Conservation (phyloP, 2,797 vertebrate species). For the Onychomys arenicola region DNA sequence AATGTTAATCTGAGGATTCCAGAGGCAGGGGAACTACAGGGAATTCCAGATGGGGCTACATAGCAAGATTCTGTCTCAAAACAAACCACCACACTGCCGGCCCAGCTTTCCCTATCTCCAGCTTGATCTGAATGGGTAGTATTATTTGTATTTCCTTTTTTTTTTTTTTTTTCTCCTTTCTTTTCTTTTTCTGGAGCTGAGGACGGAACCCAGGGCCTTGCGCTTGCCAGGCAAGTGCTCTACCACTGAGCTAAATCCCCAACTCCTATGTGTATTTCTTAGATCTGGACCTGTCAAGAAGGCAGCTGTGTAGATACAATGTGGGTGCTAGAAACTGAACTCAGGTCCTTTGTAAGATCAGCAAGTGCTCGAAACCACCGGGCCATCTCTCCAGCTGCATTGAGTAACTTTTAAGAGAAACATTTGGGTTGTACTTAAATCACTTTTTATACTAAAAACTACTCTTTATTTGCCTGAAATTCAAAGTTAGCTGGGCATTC, state of each 20-base stretch:
- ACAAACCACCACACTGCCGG: not conserved
- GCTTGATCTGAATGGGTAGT: not conserved
- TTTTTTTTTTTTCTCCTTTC: too few species aligned
- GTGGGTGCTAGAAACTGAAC: not conserved
- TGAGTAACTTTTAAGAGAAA: not conserved
- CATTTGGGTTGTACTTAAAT: not conserved
- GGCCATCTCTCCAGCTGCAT: not conserved
- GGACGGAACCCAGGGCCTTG: too few species aligned
- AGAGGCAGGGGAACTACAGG: not conserved
- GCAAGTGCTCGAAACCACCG: not conserved
- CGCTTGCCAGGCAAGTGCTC: too few species aligned
- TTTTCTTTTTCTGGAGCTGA: too few species aligned
- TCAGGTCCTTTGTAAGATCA: not conserved
- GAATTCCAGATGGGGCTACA: not conserved
- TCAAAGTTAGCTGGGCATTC: not conserved
- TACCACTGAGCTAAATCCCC: too few species aligned
- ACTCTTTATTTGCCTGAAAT: not conserved
- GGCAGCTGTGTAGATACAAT: not conserved
- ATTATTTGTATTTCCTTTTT: too few species aligned
- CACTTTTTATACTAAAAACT: not conserved
- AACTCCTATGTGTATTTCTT: too few species aligned
- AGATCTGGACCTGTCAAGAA: not conserved
- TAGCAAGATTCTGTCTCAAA: not conserved
- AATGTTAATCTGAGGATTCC: not conserved
- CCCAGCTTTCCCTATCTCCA: not conserved